Base-by-base conservation (phyloP, 2,888 invertebrate genomes). In the Morinoia aosen region DNA sequence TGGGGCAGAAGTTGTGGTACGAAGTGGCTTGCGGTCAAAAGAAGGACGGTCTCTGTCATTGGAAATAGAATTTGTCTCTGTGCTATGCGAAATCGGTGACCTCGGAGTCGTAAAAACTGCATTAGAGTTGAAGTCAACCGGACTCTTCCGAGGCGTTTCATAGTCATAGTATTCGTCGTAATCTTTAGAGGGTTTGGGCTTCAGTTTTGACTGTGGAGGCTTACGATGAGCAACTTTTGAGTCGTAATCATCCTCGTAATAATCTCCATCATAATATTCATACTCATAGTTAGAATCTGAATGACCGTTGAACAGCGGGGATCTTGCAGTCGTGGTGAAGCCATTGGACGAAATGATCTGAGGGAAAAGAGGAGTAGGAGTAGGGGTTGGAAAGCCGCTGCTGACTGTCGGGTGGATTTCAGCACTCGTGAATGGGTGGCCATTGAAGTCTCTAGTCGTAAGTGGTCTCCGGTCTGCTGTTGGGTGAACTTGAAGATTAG, bases 181-280 rank as follows among this genome's bases (percentile, higher is more conserved):
- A 93, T 93, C 93, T 25, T 56, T 57, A 57, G 16, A 10, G 3
- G 93, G 93, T 93, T 93, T 93, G 12, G 93, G 57, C 12, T 57
- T 57, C 16, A 56, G 10, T 39, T 93, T 93, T 12, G 93, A 33
- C n/a, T 2, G 57, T 4, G 25, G 93, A 33, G n/a, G 57, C 57
- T 93, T 93, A 0, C 93, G 57, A 57, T 93, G 56, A 93, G 19
- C 10, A 93, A n/a, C 48, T 57, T 57, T 57, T 48, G 93, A 93
- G 4, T 93, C 93, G 25, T 93, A 33, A 57, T 93, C 12, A 33
- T 93, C 93, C 19, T 93, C 93, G 33, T 93, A 93, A 93, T 93
- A 93, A 11, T 93, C 91, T 48, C 39, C 93, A 57, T 93, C 93
- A 93, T 93, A 93, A 93, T 93, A 93, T 57, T 93, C 93, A 93